phyloP scores from a whole-genome alignment of 2,888 invertebrate species.

The Tinea semifulvella region DNA sequence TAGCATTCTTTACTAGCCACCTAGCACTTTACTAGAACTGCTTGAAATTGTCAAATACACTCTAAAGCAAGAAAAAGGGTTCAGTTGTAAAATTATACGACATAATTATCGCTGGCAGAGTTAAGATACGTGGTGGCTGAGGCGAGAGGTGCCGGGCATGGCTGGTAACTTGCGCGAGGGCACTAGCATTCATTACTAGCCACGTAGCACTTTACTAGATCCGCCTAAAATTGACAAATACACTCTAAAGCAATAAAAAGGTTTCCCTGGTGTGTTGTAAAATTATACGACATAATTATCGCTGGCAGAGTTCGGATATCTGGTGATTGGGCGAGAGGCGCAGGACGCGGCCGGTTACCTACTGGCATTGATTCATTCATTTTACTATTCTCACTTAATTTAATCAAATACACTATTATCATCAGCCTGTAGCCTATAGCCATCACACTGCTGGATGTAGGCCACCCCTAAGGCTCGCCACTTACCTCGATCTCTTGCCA shows the following conservation, averaged over 20 bases:
- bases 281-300: slow-evolving; percentile 7
- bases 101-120: slow-evolving; percentile 6
- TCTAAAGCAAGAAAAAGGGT: no score
- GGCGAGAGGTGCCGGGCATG: slow-evolving; percentile 27
- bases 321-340: slow-evolving; percentile 30
- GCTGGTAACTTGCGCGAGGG: slow-evolving; percentile 49
- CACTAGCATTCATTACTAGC: slow-evolving; percentile 21
- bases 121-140: slow-evolving; percentile 31
- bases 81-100: slow-evolving; percentile 7
- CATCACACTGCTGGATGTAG: no score
- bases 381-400: no score
- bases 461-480: no score
- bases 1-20: slow-evolving; percentile 10
- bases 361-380: slow-evolving; percentile 18
- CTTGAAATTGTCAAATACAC: no score
- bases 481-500: no score
- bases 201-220: background rate
- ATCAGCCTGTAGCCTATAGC: no score
- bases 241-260: no score
- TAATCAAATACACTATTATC: no score
- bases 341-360: slow-evolving; percentile 37
- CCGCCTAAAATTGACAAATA: no score
- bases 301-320: slow-evolving; percentile 22
- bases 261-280: no score
- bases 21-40: no score